phyloP scores from a whole-genome alignment of 2,797 vertebrate species.

The Hyperoplus lanceolatus region DNA sequence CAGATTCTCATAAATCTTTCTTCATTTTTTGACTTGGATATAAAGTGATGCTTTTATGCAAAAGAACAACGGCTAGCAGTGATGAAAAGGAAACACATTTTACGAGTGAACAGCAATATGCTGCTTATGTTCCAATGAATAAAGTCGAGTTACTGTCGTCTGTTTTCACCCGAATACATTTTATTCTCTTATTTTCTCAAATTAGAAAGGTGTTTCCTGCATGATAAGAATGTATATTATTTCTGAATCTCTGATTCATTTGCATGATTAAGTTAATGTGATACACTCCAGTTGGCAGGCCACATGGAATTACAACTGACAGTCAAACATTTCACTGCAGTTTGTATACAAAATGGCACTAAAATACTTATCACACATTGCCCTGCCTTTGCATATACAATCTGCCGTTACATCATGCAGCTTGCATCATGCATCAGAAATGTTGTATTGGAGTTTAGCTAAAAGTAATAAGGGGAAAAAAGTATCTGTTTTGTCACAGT shows the following conservation, averaged over 20 bases:
- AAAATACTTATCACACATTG: background rate
- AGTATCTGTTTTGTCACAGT: background rate
- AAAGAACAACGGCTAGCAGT: conserved; percentile 3
- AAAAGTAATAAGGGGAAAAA: background rate
- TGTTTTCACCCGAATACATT: background rate
- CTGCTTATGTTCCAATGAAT: background rate
- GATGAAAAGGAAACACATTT: background rate
- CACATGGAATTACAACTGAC: background rate
- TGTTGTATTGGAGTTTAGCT: conserved; percentile 2
- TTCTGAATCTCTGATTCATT: background rate
- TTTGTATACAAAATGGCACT: background rate
- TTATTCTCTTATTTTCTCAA: background rate
- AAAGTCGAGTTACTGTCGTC: conserved; percentile 7
- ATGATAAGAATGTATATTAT: background rate
- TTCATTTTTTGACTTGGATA: background rate
- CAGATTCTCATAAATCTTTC: conserved; percentile 2
- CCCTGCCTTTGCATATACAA: conserved; percentile 10
- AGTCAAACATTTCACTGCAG: background rate
- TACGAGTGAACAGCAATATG: background rate
- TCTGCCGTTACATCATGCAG: background rate
- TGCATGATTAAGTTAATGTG: background rate
- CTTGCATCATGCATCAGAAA: background rate
- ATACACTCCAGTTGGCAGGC: background rate
- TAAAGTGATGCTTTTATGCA: background rate
- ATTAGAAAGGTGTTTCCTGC: background rate